Evolutionary conservation across 2,113 vertebrate genomes (phyloP), one percentile per base, ranked within the genome.

Genomic region (Corythornis vintsioides): DNA sequence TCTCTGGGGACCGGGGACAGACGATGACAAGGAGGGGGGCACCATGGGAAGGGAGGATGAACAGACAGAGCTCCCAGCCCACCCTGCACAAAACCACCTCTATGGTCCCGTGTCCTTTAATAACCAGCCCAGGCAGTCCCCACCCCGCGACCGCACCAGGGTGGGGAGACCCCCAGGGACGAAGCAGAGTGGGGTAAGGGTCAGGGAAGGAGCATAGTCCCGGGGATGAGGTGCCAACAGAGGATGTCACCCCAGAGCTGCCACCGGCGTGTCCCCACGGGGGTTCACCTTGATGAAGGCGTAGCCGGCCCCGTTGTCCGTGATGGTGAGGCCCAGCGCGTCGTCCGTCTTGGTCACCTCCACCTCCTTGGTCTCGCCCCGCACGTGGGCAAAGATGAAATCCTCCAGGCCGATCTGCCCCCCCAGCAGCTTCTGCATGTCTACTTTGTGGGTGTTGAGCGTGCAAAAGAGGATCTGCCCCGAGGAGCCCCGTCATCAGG

Each of bases 401-500:
- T 99, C 99, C 94, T 99, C 99, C 95, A 99, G 95, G 15, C 99
- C 99, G 1, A 99, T 99, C 97, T 99, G 99, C 3, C 99, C 99
- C 1, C 99, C 99, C 70, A 99, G 96, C 8, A 99, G 97, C 94
- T 99, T 99, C 97, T 99, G 99, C 99, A 99, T 99, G 97, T 99
- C 99, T 86, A 99, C 99, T 73, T 99, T 99, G 93, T 99, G 99
- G 3, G 99, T 99, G 96, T 99, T 99, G 45, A 99, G 97, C 15
- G 99, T 99, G 93, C 99, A 99, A 93, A 99, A 99, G 26, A 99
- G 96, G 93, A 99, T 99, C 99, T 99, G 96, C 53, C 76, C 60
- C 76, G 0, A 56, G 78, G 56, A 85, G 33, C 25, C 52, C 79
- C 14, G 0, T 79, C 66, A 75, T 48, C 57, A 59, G 35, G 43